These are phyloP conservation scores for Alauda arvensis DNA, from an alignment of 2,797 vertebrate species.

Conservation along the genomic window DNA sequence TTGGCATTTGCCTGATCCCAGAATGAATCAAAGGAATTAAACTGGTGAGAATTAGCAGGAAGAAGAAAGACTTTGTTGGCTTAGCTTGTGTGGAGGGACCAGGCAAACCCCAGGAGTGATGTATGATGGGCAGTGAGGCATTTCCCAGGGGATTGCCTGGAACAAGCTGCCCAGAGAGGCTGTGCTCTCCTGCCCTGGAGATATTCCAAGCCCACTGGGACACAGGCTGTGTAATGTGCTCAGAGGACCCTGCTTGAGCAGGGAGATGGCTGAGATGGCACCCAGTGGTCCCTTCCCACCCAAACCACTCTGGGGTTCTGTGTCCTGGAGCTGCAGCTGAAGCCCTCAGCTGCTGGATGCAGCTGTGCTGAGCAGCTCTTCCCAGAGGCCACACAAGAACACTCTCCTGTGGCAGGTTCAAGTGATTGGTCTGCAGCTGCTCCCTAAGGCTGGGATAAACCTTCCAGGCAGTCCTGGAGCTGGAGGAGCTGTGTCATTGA, in stretches of 20 bases:
- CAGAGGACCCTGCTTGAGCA: not conserved
- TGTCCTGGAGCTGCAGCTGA: not conserved
- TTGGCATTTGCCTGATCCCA: not conserved
- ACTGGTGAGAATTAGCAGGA: not conserved
- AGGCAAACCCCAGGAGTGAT: not conserved
- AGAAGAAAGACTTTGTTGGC: not conserved
- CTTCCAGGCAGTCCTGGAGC: not conserved
- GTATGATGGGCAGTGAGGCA: rapidly evolving
- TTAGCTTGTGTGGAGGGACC: not conserved
- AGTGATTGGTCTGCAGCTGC: not conserved
- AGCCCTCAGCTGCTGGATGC: not conserved
- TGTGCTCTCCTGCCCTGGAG: not conserved
- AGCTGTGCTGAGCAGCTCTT: not conserved
- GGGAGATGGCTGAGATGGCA: not conserved
- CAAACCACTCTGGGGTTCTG: not conserved
- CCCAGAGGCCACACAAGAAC: not conserved
- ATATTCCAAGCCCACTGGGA: not conserved
- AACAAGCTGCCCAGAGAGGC: not conserved
- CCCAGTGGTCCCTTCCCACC: not conserved
- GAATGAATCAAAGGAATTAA: not conserved
- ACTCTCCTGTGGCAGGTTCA: not conserved
- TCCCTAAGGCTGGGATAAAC: not conserved
- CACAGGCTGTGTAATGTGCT: not conserved
- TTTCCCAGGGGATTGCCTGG: not conserved
- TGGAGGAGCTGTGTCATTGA: not conserved